Evolutionary conservation across 1,140 invertebrate species (phyloP).

Genomic region (Drosophila ironensis): DNA sequence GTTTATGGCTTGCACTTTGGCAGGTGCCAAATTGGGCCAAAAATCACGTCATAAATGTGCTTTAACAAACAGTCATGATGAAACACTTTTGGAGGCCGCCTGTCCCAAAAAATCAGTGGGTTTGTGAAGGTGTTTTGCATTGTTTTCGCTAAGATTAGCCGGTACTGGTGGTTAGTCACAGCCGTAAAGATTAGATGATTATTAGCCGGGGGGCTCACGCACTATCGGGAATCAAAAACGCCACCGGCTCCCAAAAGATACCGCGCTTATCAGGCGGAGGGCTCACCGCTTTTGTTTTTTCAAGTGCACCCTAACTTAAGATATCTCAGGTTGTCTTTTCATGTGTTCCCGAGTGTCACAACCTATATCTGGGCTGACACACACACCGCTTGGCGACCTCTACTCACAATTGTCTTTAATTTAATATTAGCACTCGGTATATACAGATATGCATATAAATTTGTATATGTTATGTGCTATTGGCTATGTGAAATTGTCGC

Average conservation of each 20-base stretch:
- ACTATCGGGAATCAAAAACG: conserved; percentile 22
- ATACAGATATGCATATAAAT: conserved; percentile 42
- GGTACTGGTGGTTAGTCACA: neutral
- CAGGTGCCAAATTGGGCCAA: neutral
- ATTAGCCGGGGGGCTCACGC: conserved; percentile 6
- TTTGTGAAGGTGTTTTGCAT: neutral
- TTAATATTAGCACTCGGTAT: conserved; percentile 58
- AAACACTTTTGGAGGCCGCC: neutral
- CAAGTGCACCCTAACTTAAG: conserved; percentile 18
- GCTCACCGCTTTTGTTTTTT: conserved; percentile 3
- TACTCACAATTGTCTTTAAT: conserved; percentile 77
- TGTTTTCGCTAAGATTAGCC: neutral
- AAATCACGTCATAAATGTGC: neutral
- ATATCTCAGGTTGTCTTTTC: conserved; percentile 28
- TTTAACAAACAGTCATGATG: neutral
- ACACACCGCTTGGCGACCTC: conserved; percentile 53
- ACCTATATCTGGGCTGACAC: conserved; percentile 5
- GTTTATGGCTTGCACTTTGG: neutral
- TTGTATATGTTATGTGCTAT: conserved; percentile 20
- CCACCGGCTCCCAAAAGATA: conserved; percentile 10
- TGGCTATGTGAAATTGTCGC: conserved; percentile 2
- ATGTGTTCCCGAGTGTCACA: neutral
- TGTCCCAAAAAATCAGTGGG: neutral
- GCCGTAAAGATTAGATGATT: neutral
- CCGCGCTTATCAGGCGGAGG: conserved; percentile 17